Percentiles rank a stretch among this genome's conserved stretches.
These are phyloP conservation scores for Ctenosaura bakeri DNA, from an alignment of 2,797 vertebrate genomes.

Conservation along the genomic window DNA sequence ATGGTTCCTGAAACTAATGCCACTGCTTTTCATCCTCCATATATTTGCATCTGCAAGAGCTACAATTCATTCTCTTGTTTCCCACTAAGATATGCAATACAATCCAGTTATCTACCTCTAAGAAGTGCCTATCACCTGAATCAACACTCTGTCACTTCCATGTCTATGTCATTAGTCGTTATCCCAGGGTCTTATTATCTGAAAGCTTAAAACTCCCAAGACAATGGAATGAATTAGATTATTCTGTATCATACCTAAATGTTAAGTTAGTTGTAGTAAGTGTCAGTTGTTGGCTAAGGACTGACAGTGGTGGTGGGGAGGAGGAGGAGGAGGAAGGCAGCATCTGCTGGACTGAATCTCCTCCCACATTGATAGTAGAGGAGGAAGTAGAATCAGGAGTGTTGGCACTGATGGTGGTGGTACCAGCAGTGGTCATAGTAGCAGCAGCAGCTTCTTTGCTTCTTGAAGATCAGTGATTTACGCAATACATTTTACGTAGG, in stretches of 20 bases:
- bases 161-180: conserved; percentile 19
- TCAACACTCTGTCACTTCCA: neutral
- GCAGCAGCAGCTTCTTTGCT: no score
- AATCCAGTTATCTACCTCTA: neutral
- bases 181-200: conserved; percentile 4
- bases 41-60: neutral
- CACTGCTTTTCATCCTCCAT: neutral
- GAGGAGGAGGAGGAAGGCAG: neutral
- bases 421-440: no score
- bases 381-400: no score
- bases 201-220: conserved; percentile 6
- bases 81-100: neutral
- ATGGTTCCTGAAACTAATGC: neutral
- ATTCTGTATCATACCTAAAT: neutral
- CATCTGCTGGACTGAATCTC: no score
- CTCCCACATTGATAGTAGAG: no score
- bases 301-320: neutral
- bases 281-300: neutral
- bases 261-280: neutral
- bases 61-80: neutral
- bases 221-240: neutral
- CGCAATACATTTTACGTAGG: no score
- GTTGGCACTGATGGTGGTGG: no score
- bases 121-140: neutral
- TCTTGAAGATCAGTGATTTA: neutral